Evolutionary conservation across 1,140 invertebrate genomes (phyloP), one percentile per base, ranked within the genome.

Genomic region (Ditylenchus dipsaci): DNA sequence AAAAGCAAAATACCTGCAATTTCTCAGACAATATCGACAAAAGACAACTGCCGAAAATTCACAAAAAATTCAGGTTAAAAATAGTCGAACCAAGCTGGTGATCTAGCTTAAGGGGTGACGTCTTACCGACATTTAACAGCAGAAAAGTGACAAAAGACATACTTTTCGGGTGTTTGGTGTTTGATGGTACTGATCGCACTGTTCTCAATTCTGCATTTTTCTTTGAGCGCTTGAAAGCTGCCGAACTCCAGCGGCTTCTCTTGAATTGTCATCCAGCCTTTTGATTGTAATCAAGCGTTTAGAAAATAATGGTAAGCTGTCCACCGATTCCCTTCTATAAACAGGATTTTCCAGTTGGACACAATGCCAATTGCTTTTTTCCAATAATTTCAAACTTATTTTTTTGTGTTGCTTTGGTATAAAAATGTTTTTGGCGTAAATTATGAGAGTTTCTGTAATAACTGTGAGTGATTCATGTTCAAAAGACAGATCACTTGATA

Each of bases 371-470:
- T 23, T 57, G 27, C 29, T 23, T 57, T 30, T 23, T 30, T 30
- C 29, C 11, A 29, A 57, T 11, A 23, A 57, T 30, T 30, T 57
- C 11, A 26, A 26, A 57, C 3, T 11, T 47, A 47, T 15, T 47
- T n/a, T 47, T 47, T 17, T 47, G 11, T 3, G 11, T 57, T 26
- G 53, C 21, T 26, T 57, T 26, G 21, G 3, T 11, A 57, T 3
- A 11, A 23, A 38, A 38, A 3, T 38, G 33, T 38, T 38, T 38
- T 38, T 11, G 11, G 3, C 11, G 33, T 38, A 65, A 61, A 58
- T 3, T 19, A 65, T 65, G 63, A 56, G 27, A 59, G 42, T 65
- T 26, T 56, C n/a, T 59, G 63, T 65, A 7, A 56, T 65, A 29
- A 65, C 63, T 19, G 57, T 65, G 3, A 65, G 63, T 29, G 63